Percentiles rank a stretch among this genome's conserved stretches.
Evolutionary conservation across 2,797 vertebrate genomes (phyloP).

Genomic region (Galaxias olidus): DNA sequence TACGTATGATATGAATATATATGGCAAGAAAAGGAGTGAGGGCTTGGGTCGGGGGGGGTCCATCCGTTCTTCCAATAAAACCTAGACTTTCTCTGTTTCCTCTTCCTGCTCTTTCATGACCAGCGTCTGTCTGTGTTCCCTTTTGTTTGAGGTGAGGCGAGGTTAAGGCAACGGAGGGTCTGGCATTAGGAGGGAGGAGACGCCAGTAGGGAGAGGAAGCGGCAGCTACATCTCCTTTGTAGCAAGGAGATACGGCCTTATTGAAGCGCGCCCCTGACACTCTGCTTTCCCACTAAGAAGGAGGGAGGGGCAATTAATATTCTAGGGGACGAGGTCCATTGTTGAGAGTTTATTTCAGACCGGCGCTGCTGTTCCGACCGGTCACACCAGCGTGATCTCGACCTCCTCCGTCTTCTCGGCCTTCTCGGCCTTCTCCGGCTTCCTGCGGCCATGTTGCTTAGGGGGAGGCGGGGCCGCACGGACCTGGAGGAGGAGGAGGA

Average conservation of each 20-base stretch:
- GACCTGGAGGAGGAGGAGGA: slow-evolving; percentile 77
- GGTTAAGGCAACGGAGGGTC: slow-evolving; percentile 70
- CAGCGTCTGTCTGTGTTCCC: slow-evolving; percentile 27
- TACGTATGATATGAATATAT: slow-evolving; percentile 77
- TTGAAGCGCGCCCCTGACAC: too few relatives aligned
- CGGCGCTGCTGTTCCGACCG: slow-evolving; percentile 34
- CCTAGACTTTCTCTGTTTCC: slow-evolving; percentile 2
- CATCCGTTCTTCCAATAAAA: slow-evolving; percentile 24
- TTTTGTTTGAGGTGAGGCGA: slow-evolving; percentile 43
- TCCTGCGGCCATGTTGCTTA: slow-evolving; percentile 85
- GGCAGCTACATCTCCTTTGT: slow-evolving; percentile 18
- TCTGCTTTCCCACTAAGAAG: slow-evolving; percentile 1
- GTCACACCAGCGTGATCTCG: slow-evolving; percentile 95
- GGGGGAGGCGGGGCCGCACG: slow-evolving; percentile 95
- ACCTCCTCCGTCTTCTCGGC: slow-evolving; percentile 95
- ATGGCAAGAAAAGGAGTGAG: slow-evolving; percentile 34
- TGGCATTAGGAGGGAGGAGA: slow-evolving; percentile 37
- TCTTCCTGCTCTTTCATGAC: slow-evolving; percentile 39
- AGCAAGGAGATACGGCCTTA: too few relatives aligned
- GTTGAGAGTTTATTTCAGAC: slow-evolving; percentile 32
- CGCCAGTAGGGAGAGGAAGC: slow-evolving; percentile 39
- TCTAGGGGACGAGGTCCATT: background rate
- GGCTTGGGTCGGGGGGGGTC: background rate
- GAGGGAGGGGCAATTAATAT: slow-evolving; percentile 1
- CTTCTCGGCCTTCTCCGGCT: slow-evolving; percentile 88